Base-by-base conservation (phyloP, 1,140 invertebrate species). In the Asbolus verrucosus region DNA sequence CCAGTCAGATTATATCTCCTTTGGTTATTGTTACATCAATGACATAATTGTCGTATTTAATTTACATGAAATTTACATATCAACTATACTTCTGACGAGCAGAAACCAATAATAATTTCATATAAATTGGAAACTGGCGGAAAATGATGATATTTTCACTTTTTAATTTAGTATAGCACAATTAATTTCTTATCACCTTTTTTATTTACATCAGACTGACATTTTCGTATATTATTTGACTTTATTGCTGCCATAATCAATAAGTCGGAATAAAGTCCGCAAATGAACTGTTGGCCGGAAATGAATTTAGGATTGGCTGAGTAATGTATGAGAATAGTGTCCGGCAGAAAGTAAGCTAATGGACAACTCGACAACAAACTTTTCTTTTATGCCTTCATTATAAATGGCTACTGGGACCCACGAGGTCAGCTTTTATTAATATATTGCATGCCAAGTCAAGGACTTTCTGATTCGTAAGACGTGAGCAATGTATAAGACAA, bases 381-480 rank as follows among this genome's bases (percentile, higher is more conserved):
- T 54, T 54, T 54, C 46, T 54, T 54, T 54, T 54, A 54, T 54
- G 21, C 18, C 9, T 6, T 9, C 21, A 2, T 27, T 21, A 54
- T 14, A 54, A 54, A 27, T 15, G 46, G 21, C 4, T 24, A 36
- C 33, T 36, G 6, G 11, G 6, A n/a, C n/a, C 33, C 33, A 36
- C 46, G 46, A 54, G 46, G 46, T 54, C 21, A 50, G 11, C 9
- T 50, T 50, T 50, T 50, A 50, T 50, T 50, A 50, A 50, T 21
- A 21, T 50, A 21, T 24, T 50, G 43, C 43, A 50, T 50, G 43
- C 13, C n/a, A 9, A 21, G n/a, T 18, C 16, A 50, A 50, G 43
- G 43, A 50, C 43, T 15, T 4, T 19, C 18, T 46, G 18, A 46
- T 36, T 36, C 2, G 33, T 36, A 36, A 36, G 33, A n/a, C 5